Evolutionary conservation across 2,113 vertebrate genomes (phyloP), one percentile per base, ranked within the genome.

Genomic region (Macquaria ambigua): DNA sequence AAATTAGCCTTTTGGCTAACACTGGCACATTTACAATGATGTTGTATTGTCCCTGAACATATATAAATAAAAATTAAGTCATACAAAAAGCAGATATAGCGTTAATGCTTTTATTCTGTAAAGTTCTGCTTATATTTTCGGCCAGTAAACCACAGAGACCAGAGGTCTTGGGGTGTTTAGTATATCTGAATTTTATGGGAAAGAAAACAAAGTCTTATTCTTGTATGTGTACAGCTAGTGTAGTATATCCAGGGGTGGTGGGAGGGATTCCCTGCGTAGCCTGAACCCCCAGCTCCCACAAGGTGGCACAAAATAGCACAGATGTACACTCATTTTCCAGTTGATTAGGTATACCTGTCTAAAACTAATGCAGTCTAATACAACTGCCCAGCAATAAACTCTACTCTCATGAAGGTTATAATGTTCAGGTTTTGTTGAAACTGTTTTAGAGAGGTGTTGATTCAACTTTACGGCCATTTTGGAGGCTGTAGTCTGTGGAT

Each of bases 261-360:
- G 46, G 43, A 55, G 16, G 5, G 23, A 6, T 41, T 50, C 3
- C 53, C 73, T 58, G 0, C 25, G 20, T 18, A 46, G 63, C 16
- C 18, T 56, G 14, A 3, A 37, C 0, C 0, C 8, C 28, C 12
- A 52, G 1, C 15, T 64, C 2, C 39, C 5, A 70, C 8, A 69
- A 18, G 31, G 23, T 62, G 50, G 31, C 21, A 59, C n/a, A 56
- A 31, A 46, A 43, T 46, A 66, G 39, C 9, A 18, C 12, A 64
- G 4, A 34, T 46, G 25, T 43, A 6, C 31, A 16, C 28, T 23
- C 0, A 58, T 34, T 46, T 23, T 16, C 7, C 52, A 43, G 62
- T 15, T 48, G 5, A 61, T 46, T 28, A 43, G 55, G 7, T 62
- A 8, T 48, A 34, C 58, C 1, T 34, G 16, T 62, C 10, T 70